A percentile compares a stretch with the other conserved stretches of the same genome.
phyloP scores from a whole-genome alignment of 2,888 invertebrate species.

The Eupithecia abbreviata region DNA sequence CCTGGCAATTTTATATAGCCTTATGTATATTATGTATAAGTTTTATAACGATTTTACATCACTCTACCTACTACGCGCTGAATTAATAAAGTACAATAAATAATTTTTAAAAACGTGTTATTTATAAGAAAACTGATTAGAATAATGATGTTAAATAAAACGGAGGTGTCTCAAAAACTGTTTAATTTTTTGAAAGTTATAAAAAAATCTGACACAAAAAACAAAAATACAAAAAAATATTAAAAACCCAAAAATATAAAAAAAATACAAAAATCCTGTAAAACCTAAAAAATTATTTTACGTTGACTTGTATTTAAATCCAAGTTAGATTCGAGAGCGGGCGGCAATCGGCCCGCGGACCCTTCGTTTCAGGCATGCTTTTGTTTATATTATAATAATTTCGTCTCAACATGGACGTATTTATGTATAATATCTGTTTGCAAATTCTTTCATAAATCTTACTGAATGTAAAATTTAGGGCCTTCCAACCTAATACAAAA shows the following conservation, averaged over 20 bases:
- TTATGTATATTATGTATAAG: conserved; percentile 63
- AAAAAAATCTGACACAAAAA: conserved; percentile 62
- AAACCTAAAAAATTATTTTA: conserved; percentile 65
- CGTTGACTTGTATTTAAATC: conserved; percentile 54
- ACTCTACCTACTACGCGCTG: conserved; percentile 63
- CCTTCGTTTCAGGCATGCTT: conserved; percentile 10
- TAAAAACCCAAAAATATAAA: conserved; percentile 54
- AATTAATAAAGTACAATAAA: conserved; percentile 80
- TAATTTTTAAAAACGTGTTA: conserved; percentile 73
- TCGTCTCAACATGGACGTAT: conserved; percentile 3
- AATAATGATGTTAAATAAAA: conserved; percentile 51
- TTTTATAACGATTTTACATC: conserved; percentile 80
- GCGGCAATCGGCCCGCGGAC: conserved; percentile 44
- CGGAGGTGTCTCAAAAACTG: conserved; percentile 73
- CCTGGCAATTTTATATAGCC: conserved; percentile 46
- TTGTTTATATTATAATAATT: conserved; percentile 5
- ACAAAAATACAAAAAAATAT: conserved; percentile 52
- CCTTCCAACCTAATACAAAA: background rate
- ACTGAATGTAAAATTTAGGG: background rate
- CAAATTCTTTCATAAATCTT: background rate
- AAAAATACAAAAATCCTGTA: conserved; percentile 51
- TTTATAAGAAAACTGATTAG: conserved; percentile 78
- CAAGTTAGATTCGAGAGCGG: conserved; percentile 52
- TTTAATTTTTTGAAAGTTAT: conserved; percentile 69
- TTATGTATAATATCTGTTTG: background rate